Conservation (phyloP, 2,113 vertebrate species). For the Anguilla rostrata region DNA sequence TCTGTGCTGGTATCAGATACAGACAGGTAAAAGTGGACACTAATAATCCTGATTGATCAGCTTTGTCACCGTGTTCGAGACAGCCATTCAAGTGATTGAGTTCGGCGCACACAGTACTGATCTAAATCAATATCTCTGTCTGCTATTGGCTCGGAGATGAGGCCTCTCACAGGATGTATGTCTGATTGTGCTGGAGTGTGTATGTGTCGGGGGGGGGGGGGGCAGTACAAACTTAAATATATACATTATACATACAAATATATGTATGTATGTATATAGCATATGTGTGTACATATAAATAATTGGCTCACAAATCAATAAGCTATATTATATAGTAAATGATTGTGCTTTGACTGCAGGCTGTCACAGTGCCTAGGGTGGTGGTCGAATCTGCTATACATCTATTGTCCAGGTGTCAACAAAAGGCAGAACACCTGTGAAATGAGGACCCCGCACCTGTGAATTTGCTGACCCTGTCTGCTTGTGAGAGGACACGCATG, state of each 20-base stretch:
- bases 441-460: background rate
- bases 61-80: background rate
- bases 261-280: too few species aligned
- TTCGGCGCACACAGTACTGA: background rate
- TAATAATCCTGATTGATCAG: constrained; percentile 16
- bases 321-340: too few species aligned
- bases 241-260: too few species aligned
- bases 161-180: background rate
- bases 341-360: background rate
- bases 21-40: constrained; percentile 25
- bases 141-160: constrained; percentile 10
- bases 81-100: background rate
- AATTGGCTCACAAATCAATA: too few species aligned
- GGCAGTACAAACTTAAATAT: background rate
- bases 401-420: background rate
- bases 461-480: background rate
- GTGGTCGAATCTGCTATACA: background rate
- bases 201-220: background rate
- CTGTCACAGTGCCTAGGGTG: background rate
- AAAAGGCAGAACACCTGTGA: background rate
- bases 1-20: constrained; percentile 22
- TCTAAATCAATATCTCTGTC: constrained; percentile 15
- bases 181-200: background rate
- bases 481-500: background rate
- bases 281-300: too few species aligned